A percentile compares a stretch with the other conserved stretches of the same genome.
phyloP scores from a whole-genome alignment of 2,888 invertebrate species.

The Meloe dianella region DNA sequence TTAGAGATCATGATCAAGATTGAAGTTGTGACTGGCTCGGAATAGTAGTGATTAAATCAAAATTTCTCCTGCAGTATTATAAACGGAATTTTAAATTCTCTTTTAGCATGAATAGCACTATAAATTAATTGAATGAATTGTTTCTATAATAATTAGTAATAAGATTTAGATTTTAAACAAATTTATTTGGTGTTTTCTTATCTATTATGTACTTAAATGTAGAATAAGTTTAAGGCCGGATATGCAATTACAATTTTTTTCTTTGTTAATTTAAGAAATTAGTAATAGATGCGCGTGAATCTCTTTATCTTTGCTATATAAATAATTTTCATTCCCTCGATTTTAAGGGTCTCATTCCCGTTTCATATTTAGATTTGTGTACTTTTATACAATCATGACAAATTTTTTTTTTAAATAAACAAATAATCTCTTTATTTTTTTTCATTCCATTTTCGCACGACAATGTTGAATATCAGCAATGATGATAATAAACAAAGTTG shows the following conservation, averaged over 20 bases:
- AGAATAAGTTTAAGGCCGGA: slow-evolving; percentile 41
- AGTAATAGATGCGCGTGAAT: slow-evolving; percentile 26
- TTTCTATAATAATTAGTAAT: neutral
- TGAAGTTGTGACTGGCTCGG: neutral
- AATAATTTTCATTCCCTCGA: slow-evolving; percentile 43
- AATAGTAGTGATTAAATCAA: slow-evolving; percentile 13
- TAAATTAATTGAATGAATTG: neutral
- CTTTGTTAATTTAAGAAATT: slow-evolving; percentile 14
- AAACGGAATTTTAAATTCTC: slow-evolving; percentile 5
- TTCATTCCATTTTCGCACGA: neutral
- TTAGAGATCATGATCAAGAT: neutral
- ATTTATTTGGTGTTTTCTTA: neutral
- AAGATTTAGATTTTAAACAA: neutral
- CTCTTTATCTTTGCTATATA: slow-evolving; percentile 18
- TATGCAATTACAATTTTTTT: slow-evolving; percentile 53
- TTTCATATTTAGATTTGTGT: slow-evolving; percentile 46
- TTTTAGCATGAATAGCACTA: neutral
- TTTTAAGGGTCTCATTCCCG: slow-evolving; percentile 44
- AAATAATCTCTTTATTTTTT: slow-evolving; percentile 6
- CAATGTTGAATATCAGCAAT: slow-evolving; percentile 17
- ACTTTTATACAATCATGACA: slow-evolving; percentile 47
- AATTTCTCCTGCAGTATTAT: slow-evolving; percentile 21
- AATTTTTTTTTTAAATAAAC: slow-evolving; percentile 32
- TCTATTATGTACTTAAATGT: neutral
- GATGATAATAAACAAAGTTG: slow-evolving; percentile 25